Conservation (phyloP, 2,797 vertebrate genomes). For the Mallotus villosus region DNA sequence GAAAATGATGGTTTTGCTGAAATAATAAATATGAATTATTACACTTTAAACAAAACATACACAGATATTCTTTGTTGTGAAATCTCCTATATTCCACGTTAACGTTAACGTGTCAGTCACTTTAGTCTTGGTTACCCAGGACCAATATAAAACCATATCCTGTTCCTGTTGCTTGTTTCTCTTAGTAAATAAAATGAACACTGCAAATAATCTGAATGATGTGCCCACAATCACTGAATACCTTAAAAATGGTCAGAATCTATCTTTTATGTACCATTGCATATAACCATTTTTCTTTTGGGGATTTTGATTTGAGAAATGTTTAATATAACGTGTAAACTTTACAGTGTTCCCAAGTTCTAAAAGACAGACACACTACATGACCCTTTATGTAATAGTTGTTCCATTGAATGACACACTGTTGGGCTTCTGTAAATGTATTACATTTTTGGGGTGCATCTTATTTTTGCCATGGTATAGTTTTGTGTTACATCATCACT, state of each 20-base stretch:
- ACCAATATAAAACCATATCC: not conserved
- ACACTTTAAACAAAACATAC: too few relatives aligned
- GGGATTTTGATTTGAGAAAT: conserved; percentile 21
- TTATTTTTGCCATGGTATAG: too few relatives aligned
- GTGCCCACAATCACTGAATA: not conserved
- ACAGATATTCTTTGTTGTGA: not conserved
- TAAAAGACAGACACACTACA: conserved; percentile 34
- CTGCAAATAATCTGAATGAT: not conserved
- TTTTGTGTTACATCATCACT: too few relatives aligned
- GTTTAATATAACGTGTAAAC: conserved; percentile 36
- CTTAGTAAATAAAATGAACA: conserved; percentile 4
- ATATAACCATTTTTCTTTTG: conserved; percentile 34
- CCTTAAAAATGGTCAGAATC: not conserved
- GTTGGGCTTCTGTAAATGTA: conserved; percentile 30
- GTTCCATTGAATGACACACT: conserved; percentile 28
- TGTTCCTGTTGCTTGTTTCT: not conserved
- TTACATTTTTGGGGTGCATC: not conserved
- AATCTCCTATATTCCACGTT: not conserved
- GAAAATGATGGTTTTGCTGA: too few relatives aligned
- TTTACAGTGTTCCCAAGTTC: conserved; percentile 38
- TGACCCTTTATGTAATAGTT: conserved; percentile 16
- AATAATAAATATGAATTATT: too few relatives aligned
- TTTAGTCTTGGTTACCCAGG: not conserved
- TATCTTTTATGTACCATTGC: conserved; percentile 1
- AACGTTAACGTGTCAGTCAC: not conserved